Conservation (phyloP, 2,888 invertebrate species). For the Fissipunctia ypsillon region DNA sequence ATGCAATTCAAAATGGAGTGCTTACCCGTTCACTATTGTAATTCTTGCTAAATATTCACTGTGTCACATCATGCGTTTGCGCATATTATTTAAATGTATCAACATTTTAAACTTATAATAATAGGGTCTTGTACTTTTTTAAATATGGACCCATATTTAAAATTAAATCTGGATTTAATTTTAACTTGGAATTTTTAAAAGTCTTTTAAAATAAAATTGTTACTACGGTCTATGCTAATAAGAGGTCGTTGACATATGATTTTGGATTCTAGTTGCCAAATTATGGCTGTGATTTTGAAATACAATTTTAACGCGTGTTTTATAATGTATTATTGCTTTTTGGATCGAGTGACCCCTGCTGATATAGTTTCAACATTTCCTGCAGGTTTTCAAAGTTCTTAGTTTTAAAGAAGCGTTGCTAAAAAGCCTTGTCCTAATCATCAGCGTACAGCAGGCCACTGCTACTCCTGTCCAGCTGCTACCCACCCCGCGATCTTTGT, state of each 20-base stretch:
- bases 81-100: constrained; percentile 66
- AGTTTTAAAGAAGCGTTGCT: too few species aligned
- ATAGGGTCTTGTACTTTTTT: constrained; percentile 44
- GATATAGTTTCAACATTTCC: background rate
- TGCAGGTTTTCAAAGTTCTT: background rate
- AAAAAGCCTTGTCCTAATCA: background rate
- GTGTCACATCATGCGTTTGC: constrained; percentile 55
- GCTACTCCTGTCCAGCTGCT: background rate
- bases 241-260: background rate
- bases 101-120: constrained; percentile 31
- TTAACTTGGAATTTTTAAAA: too few species aligned
- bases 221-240: background rate
- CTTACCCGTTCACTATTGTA: constrained; percentile 53
- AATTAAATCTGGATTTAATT: background rate
- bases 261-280: constrained; percentile 2
- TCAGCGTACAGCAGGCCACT: too few species aligned
- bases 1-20: constrained; percentile 52
- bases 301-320: background rate
- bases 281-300: background rate
- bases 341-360: background rate
- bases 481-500: background rate
- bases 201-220: background rate
- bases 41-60: constrained; percentile 58
- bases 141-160: background rate
- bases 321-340: background rate